Evolutionary conservation across 2,888 invertebrate genomes (phyloP).

Genomic region (Panorpa germanica): DNA sequence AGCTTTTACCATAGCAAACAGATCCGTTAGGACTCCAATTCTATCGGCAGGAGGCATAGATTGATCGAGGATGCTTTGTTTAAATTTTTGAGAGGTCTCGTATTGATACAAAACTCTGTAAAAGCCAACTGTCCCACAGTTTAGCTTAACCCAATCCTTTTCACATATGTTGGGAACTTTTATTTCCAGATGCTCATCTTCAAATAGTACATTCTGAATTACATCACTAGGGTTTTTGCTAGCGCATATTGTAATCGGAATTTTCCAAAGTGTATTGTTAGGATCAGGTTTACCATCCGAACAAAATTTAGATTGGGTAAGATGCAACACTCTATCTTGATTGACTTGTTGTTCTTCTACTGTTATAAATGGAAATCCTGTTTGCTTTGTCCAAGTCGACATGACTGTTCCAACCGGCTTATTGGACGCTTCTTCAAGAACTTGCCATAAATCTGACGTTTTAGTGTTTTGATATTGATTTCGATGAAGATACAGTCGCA

Average conservation of each 20-base stretch:
- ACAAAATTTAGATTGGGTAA: too few relatives aligned
- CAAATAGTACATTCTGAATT: too few relatives aligned
- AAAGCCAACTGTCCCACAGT: slow-evolving; percentile 73
- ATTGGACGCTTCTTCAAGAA: slow-evolving; percentile 70
- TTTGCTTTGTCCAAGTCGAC: slow-evolving; percentile 93
- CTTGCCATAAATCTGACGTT: slow-evolving; percentile 86
- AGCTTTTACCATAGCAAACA: slow-evolving; percentile 82
- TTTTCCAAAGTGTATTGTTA: slow-evolving; percentile 64
- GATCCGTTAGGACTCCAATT: slow-evolving; percentile 74
- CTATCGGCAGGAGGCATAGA: slow-evolving; percentile 76
- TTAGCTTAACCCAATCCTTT: slow-evolving; percentile 78
- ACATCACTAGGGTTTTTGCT: slow-evolving; percentile 47
- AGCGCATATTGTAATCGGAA: slow-evolving; percentile 71
- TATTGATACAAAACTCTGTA: slow-evolving; percentile 75
- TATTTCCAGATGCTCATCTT: slow-evolving; percentile 43
- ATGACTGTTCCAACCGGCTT: slow-evolving; percentile 84
- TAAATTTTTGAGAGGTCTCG: slow-evolving; percentile 51
- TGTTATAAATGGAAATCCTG: slow-evolving; percentile 78
- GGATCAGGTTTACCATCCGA: slow-evolving; percentile 55
- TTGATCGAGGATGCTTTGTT: slow-evolving; percentile 62
- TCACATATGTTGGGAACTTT: slow-evolving; percentile 48
- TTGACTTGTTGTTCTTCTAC: slow-evolving; percentile 40
- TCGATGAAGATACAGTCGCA: slow-evolving; percentile 72
- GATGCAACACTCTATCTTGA: slow-evolving; percentile 37
- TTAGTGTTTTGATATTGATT: slow-evolving; percentile 83